Conservation (phyloP, 2,113 vertebrate species). For the Arizona elegans region DNA sequence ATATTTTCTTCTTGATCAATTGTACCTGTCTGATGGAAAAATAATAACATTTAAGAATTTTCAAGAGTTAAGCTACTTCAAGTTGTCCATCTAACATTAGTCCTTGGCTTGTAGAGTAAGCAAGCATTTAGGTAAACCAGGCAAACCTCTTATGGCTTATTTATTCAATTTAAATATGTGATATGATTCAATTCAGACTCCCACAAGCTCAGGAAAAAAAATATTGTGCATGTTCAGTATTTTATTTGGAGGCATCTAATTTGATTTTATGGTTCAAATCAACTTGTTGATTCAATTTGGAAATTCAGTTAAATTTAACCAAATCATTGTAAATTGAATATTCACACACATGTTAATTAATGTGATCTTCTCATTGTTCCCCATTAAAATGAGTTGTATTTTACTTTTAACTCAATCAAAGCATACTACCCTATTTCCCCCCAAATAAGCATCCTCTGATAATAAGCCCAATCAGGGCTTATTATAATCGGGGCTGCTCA, state of each 20-base stretch:
- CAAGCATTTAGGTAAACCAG: neutral
- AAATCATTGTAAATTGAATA: neutral
- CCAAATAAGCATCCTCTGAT: too few species aligned
- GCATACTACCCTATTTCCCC: neutral
- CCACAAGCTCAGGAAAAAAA: neutral
- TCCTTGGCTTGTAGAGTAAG: neutral
- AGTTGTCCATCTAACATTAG: neutral
- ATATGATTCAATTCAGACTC: neutral
- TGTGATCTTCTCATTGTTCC: neutral
- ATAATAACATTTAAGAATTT: neutral
- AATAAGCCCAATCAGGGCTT: too few species aligned
- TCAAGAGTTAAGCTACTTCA: neutral
- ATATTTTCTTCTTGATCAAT: neutral
- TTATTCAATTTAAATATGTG: neutral
- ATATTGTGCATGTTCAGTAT: neutral
- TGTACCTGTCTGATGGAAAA: neutral
- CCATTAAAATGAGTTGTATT: neutral
- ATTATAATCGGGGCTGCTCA: too few species aligned
- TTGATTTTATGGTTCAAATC: neutral
- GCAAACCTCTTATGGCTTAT: neutral
- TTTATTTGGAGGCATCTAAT: neutral
- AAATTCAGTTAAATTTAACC: neutral
- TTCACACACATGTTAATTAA: neutral
- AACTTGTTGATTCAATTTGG: neutral
- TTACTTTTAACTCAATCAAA: neutral